Percentiles rank a stretch among this genome's conserved stretches.
These are phyloP conservation scores for Sinocyclocheilus grahami DNA, from an alignment of 2,113 vertebrate species.

Conservation along the genomic window DNA sequence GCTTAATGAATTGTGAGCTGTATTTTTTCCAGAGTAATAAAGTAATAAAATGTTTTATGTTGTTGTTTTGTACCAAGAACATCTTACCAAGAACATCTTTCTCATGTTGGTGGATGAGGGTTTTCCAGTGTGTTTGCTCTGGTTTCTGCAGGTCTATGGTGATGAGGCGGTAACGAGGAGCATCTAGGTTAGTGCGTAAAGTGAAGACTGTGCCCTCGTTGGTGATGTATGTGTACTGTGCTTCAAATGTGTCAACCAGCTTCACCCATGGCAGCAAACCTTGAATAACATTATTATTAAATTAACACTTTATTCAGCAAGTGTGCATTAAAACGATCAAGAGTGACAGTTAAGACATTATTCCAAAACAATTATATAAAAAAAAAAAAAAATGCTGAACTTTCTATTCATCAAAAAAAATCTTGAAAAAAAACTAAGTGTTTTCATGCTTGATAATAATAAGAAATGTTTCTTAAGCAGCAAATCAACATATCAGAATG, in stretches of 20 bases:
- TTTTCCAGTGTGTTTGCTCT: constrained; percentile 65
- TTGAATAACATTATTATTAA: constrained; percentile 46
- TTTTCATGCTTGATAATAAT: neutral
- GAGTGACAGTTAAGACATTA: neutral
- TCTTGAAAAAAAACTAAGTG: too few species aligned
- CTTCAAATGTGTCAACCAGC: constrained; percentile 77
- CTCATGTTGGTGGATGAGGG: constrained; percentile 73
- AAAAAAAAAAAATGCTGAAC: neutral
- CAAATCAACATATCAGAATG: neutral
- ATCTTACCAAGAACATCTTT: constrained; percentile 78
- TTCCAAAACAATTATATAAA: neutral
- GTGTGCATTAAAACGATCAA: neutral
- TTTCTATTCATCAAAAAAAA: too few species aligned
- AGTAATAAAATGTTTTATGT: too few species aligned
- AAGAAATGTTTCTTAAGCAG: neutral
- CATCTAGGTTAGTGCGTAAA: constrained; percentile 75
- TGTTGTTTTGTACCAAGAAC: too few species aligned
- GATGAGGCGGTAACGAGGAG: constrained; percentile 74
- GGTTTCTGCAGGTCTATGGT: constrained; percentile 76
- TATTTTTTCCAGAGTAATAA: too few species aligned
- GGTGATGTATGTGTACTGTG: constrained; percentile 76
- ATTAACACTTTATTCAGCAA: neutral
- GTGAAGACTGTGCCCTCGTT: constrained; percentile 75
- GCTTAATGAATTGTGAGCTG: too few species aligned
- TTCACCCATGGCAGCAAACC: constrained; percentile 78